These are phyloP conservation scores for Schizotus pectinicornis DNA, from an alignment of 2,888 invertebrate species.

Conservation along the genomic window DNA sequence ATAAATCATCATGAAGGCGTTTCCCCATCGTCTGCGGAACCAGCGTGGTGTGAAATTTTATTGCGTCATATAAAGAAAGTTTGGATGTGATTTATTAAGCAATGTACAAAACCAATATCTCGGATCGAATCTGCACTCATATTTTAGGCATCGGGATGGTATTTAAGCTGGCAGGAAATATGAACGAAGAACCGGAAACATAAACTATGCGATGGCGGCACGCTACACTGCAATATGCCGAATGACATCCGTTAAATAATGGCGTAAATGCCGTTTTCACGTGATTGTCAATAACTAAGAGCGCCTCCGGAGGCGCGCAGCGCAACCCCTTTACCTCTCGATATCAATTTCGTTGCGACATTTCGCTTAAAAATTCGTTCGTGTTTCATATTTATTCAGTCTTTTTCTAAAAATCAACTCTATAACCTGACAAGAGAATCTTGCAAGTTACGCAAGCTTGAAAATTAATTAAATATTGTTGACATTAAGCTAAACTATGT, in stretches of 20 bases:
- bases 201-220: slow-evolving; percentile 25
- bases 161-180: slow-evolving; percentile 26
- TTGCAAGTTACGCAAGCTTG: too few relatives aligned
- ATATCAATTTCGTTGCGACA: too few relatives aligned
- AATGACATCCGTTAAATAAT: slow-evolving; percentile 24
- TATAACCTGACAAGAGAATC: too few relatives aligned
- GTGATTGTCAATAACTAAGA: neutral
- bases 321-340: too few relatives aligned
- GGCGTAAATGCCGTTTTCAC: slow-evolving; percentile 7
- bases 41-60: slow-evolving; percentile 46
- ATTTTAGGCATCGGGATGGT: slow-evolving; percentile 35
- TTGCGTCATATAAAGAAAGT: slow-evolving; percentile 45
- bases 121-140: slow-evolving; percentile 34
- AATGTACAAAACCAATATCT: slow-evolving; percentile 20
- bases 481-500: slow-evolving; percentile 9
- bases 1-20: slow-evolving; percentile 15
- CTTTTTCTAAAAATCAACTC: too few relatives aligned
- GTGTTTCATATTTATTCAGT: too few relatives aligned
- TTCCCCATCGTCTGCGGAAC: slow-evolving; percentile 1
- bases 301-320: too few relatives aligned
- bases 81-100: slow-evolving; percentile 21
- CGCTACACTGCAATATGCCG: slow-evolving; percentile 18
- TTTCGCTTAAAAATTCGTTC: too few relatives aligned
- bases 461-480: too few relatives aligned
- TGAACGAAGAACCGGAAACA: slow-evolving; percentile 26